These are phyloP conservation scores for Labeo rohita DNA, from an alignment of 2,113 vertebrate genomes.

Conservation along the genomic window DNA sequence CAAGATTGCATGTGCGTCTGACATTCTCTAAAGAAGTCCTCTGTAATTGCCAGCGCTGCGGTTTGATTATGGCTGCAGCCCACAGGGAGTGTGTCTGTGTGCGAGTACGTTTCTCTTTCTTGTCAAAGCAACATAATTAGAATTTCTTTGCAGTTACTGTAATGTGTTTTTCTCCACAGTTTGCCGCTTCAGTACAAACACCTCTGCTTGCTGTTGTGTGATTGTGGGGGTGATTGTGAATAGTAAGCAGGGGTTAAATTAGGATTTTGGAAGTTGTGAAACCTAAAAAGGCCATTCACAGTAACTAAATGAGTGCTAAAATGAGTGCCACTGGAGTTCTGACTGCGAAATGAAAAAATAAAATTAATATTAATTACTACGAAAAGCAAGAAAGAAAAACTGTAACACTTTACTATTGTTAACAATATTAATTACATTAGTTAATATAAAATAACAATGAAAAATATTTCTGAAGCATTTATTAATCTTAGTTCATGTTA, in stretches of 20 bases:
- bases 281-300: neutral
- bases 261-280: neutral
- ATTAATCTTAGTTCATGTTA: no score
- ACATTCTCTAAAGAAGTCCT: constrained; percentile 49
- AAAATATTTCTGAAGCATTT: no score
- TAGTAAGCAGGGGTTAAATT: constrained; percentile 13
- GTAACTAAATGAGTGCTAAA: neutral
- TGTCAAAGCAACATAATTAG: neutral
- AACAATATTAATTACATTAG: no score
- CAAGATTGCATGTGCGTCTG: constrained; percentile 18
- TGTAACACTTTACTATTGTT: no score
- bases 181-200: neutral
- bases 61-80: constrained; percentile 54
- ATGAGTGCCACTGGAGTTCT: neutral
- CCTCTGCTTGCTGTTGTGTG: neutral
- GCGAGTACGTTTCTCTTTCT: neutral
- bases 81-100: constrained; percentile 1
- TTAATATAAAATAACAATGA: no score
- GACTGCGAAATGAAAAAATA: no score
- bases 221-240: neutral
- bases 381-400: no score
- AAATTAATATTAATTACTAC: no score
- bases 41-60: constrained; percentile 64
- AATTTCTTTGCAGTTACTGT: constrained; percentile 6
- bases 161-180: neutral